Conservation (phyloP, 30 jellyfish, hydroid and myxozoan genomes). For the Hydractinia echinata region DNA sequence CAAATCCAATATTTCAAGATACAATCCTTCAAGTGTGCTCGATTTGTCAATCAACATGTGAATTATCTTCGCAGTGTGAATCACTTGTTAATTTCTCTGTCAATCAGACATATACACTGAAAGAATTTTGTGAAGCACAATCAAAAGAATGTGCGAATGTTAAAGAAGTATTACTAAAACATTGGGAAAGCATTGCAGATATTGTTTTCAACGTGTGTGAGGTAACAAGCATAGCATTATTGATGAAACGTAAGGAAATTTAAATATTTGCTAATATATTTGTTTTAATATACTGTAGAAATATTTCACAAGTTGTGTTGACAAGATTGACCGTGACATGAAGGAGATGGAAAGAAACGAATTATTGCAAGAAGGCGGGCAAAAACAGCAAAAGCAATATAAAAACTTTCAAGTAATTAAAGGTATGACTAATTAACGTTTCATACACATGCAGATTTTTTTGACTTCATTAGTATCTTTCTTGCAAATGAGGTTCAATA, state of each 20-base stretch:
- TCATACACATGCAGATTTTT: too few relatives aligned
- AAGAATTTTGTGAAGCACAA: slow-evolving; percentile 48
- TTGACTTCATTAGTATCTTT: neutral
- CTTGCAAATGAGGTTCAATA: too few relatives aligned
- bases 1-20: slow-evolving; percentile 36
- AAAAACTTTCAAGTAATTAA: slow-evolving; percentile 44
- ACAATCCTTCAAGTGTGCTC: slow-evolving; percentile 44
- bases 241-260: neutral
- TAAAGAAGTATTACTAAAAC: slow-evolving; percentile 17
- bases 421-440: slow-evolving; percentile 23
- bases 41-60: slow-evolving; percentile 40
- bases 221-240: slow-evolving; percentile 33
- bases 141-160: slow-evolving; percentile 28
- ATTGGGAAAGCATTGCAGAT: slow-evolving; percentile 33
- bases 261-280: neutral
- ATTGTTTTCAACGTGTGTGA: slow-evolving; percentile 42
- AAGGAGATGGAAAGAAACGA: slow-evolving; percentile 33
- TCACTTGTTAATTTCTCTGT: slow-evolving; percentile 31
- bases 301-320: neutral
- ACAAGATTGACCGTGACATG: slow-evolving; percentile 30
- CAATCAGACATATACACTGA: slow-evolving; percentile 31
- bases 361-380: neutral
- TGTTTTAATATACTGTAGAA: neutral
- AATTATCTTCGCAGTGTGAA: slow-evolving; percentile 5
- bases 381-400: neutral